phyloP scores from a whole-genome alignment of 2,113 vertebrate species.

The Vanacampus margaritifer region DNA sequence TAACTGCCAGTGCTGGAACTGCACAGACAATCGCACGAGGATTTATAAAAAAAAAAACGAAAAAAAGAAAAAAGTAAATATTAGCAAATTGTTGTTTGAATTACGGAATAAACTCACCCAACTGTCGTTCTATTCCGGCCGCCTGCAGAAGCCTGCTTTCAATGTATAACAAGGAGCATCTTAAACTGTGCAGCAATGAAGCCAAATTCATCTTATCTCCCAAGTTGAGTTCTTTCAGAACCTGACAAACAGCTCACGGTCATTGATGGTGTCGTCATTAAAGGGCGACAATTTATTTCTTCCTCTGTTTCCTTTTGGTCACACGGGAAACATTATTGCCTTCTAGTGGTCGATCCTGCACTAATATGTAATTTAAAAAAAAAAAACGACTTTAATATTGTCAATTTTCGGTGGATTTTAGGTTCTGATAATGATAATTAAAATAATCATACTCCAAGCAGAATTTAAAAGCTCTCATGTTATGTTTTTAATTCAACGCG shows the following conservation, averaged over 20 bases:
- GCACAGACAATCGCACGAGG: slow-evolving; percentile 6
- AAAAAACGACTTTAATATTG: not conserved
- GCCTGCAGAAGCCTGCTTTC: slow-evolving; percentile 62
- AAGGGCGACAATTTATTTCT: slow-evolving; percentile 36
- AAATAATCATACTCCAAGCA: not conserved
- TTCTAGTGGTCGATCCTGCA: slow-evolving; percentile 10
- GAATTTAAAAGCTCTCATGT: not conserved
- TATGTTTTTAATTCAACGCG: not conserved
- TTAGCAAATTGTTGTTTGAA: not conserved
- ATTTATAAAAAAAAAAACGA: not conserved
- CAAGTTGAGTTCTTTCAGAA: not conserved
- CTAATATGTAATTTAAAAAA: not conserved
- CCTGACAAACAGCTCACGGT: slow-evolving; percentile 49
- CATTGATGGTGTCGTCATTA: slow-evolving; percentile 32
- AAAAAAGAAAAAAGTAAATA: not conserved
- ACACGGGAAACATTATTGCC: not conserved
- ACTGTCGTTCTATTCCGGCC: slow-evolving; percentile 54
- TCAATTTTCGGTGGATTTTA: not conserved
- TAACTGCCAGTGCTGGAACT: slow-evolving; percentile 80
- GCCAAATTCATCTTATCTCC: slow-evolving; percentile 51
- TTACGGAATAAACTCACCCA: slow-evolving; percentile 55
- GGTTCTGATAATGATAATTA: not conserved
- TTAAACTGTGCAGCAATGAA: slow-evolving; percentile 53
- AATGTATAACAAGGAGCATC: slow-evolving; percentile 59
- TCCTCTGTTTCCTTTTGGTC: slow-evolving; percentile 6